These are phyloP conservation scores for Himalopsyche kuldschensis DNA, from an alignment of 2,888 invertebrate genomes.

Conservation along the genomic window DNA sequence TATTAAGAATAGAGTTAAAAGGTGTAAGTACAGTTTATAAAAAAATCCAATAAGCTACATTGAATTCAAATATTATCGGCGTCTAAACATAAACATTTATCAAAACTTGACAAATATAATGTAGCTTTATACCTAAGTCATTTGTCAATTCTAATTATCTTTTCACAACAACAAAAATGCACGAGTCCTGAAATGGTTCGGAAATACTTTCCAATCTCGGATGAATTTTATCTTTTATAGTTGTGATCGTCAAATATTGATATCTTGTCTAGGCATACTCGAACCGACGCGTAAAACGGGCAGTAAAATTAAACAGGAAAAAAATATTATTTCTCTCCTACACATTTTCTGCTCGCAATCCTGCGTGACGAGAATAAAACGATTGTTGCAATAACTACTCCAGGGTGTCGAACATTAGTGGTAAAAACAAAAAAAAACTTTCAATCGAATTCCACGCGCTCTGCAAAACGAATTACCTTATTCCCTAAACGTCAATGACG, in stretches of 20 bases:
- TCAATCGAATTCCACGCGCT: not conserved
- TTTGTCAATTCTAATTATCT: too few species aligned
- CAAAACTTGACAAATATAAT: too few species aligned
- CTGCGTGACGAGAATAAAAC: not conserved
- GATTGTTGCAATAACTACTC: not conserved
- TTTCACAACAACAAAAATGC: too few species aligned
- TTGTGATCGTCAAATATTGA: not conserved
- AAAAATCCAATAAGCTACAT: too few species aligned
- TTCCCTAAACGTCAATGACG: not conserved
- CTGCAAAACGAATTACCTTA: not conserved
- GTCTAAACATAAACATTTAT: too few species aligned
- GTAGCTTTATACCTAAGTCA: too few species aligned
- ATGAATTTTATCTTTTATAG: not conserved
- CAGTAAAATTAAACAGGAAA: not conserved
- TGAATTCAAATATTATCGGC: too few species aligned
- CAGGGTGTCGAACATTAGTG: not conserved
- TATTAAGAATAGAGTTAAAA: too few species aligned
- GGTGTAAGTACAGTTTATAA: too few species aligned
- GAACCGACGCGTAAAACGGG: not conserved
- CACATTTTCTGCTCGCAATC: not conserved
- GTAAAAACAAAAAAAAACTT: not conserved
- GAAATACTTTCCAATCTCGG: too few species aligned
- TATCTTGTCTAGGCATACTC: not conserved
- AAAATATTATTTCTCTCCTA: not conserved
- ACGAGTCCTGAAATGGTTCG: too few species aligned